Evolutionary conservation across 1,140 invertebrate genomes (phyloP).

Genomic region (Coptotermes formosanus): DNA sequence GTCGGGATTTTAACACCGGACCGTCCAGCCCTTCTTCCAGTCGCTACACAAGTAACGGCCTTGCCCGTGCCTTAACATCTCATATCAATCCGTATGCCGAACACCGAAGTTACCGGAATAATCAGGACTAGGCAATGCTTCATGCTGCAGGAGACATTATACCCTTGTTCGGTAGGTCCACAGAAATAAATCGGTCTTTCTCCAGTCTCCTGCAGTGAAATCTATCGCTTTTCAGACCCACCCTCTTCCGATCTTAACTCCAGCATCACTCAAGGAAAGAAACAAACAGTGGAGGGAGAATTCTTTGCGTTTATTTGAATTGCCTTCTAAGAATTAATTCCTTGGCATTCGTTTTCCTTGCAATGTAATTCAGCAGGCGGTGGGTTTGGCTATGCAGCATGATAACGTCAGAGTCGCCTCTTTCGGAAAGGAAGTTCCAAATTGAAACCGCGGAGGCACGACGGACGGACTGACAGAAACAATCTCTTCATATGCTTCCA

Average conservation of each 20-base stretch:
- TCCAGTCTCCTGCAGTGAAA: neutral
- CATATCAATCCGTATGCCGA: too few relatives aligned
- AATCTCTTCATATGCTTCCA: too few relatives aligned
- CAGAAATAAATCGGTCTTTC: neutral
- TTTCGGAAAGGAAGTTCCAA: too few relatives aligned
- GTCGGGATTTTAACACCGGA: too few relatives aligned
- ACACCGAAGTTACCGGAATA: too few relatives aligned
- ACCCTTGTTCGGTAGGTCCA: neutral
- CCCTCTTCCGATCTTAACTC: neutral
- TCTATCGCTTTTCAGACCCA: neutral
- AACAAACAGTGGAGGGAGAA: neutral
- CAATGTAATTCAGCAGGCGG: neutral
- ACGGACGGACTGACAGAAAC: too few relatives aligned
- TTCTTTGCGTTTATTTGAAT: slow-evolving; percentile 17
- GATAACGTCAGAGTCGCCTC: neutral
- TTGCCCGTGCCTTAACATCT: too few relatives aligned
- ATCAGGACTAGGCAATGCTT: neutral
- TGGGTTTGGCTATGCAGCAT: neutral
- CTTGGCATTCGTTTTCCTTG: neutral
- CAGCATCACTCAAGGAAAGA: too few relatives aligned
- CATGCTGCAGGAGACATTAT: neutral
- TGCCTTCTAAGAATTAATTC: neutral
- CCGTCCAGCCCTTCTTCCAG: too few relatives aligned
- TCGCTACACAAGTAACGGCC: too few relatives aligned
- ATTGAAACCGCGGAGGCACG: too few relatives aligned